phyloP scores from a whole-genome alignment of 2,888 invertebrate genomes.

The Buathra laborator region DNA sequence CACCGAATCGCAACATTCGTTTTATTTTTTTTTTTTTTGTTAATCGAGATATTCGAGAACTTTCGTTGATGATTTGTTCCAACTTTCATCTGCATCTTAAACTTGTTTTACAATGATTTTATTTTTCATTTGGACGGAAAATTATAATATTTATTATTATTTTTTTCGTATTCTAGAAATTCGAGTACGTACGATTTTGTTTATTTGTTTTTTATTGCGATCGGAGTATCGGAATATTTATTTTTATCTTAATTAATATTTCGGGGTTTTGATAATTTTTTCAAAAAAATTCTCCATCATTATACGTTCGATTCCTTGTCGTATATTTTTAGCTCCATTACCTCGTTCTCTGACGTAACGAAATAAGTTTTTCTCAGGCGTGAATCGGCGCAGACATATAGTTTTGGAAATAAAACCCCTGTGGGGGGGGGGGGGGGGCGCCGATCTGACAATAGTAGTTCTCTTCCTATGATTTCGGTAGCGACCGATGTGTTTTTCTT shows the following conservation, averaged over 20 bases:
- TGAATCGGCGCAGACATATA: constrained; percentile 56
- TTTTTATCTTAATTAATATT: not conserved
- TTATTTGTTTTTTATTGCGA: constrained; percentile 1
- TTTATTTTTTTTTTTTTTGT: not conserved
- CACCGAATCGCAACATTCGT: not conserved
- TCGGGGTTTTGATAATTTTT: not conserved
- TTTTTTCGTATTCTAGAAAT: not conserved
- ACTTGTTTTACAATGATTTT: not conserved
- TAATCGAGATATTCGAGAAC: not conserved
- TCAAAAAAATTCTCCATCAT: not conserved
- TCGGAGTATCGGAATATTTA: not conserved
- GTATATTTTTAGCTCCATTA: not conserved
- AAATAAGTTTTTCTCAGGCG: constrained; percentile 18
- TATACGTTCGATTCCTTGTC: not conserved
- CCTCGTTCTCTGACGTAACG: constrained; percentile 33
- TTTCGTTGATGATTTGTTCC: too few species aligned
- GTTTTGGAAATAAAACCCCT: constrained; percentile 68
- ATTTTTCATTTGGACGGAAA: not conserved
- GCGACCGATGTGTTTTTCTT: constrained; percentile 76
- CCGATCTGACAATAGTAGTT: constrained; percentile 74
- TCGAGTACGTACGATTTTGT: not conserved
- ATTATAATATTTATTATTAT: not conserved
- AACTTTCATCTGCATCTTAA: not conserved
- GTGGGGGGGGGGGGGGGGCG: constrained; percentile 34
- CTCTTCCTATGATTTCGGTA: constrained; percentile 80